Evolutionary conservation across 2,113 vertebrate species (phyloP).

Genomic region (Gymnorhina tibicen): DNA sequence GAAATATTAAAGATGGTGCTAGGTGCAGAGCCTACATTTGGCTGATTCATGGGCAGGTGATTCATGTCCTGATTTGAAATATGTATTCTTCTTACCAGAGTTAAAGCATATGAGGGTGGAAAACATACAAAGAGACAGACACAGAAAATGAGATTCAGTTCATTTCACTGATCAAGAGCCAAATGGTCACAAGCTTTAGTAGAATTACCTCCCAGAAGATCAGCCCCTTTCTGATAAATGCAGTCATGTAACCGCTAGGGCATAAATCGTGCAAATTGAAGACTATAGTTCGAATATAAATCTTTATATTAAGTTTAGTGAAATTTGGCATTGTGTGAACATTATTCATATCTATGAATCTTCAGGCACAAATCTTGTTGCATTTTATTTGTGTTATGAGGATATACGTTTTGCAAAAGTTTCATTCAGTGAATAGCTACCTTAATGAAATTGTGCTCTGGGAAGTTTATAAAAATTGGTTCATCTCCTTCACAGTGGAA

Average conservation of each 20-base stretch:
- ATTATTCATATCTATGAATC: constrained; percentile 23
- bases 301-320: constrained; percentile 25
- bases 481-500: constrained; percentile 30
- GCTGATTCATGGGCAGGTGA: not conserved
- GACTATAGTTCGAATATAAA: not conserved
- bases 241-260: not conserved
- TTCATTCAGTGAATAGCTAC: constrained; percentile 39
- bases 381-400: constrained; percentile 44
- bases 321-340: constrained; percentile 14
- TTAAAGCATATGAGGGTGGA: not conserved
- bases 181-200: constrained; percentile 8
- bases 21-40: not conserved
- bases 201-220: constrained; percentile 50
- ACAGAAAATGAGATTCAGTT: not conserved
- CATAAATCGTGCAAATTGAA: constrained; percentile 36
- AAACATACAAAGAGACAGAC: not conserved
- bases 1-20: not conserved
- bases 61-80: not conserved
- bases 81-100: not conserved
- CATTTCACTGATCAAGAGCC: constrained; percentile 26
- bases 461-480: constrained; percentile 45
- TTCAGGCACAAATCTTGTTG: constrained; percentile 49
- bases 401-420: constrained; percentile 20
- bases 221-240: not conserved
- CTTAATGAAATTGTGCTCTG: constrained; percentile 68